phyloP scores from a whole-genome alignment of 2,113 vertebrate genomes.

The Passer domesticus region DNA sequence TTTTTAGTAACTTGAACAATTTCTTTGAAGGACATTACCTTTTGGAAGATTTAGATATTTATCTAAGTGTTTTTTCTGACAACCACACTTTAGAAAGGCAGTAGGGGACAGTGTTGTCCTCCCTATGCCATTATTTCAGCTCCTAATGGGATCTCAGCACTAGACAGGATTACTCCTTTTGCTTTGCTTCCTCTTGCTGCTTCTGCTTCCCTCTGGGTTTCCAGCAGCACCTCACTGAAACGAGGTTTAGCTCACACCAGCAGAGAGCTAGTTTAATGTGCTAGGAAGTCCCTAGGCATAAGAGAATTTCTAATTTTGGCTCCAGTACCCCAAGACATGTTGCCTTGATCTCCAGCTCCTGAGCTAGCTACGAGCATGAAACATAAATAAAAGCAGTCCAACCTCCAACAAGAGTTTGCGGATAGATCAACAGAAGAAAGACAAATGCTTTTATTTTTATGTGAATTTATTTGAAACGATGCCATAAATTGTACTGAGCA shows the following conservation, averaged over 20 bases:
- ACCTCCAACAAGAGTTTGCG: background rate
- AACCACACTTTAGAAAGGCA: conserved; percentile 7
- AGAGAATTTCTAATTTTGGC: background rate
- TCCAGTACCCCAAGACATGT: background rate
- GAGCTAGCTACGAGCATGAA: background rate
- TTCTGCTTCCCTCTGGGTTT: background rate
- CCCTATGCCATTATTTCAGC: background rate
- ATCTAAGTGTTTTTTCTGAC: background rate
- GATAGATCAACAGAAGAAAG: background rate
- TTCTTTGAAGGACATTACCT: background rate
- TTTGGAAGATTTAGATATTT: background rate
- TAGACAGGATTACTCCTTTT: background rate
- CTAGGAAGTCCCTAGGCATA: background rate
- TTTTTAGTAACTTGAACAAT: background rate
- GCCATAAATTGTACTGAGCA: background rate
- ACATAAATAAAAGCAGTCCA: background rate
- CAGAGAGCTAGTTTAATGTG: background rate
- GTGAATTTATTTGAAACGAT: background rate
- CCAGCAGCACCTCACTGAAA: background rate
- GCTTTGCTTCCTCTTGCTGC: background rate
- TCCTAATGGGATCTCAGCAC: background rate
- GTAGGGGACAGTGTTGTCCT: conserved; percentile 28
- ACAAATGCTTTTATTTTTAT: background rate
- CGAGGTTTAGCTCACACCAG: background rate
- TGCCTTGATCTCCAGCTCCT: background rate